These are phyloP conservation scores for Ursus arctos DNA, from an alignment of 2,113 vertebrate species.

Conservation along the genomic window DNA sequence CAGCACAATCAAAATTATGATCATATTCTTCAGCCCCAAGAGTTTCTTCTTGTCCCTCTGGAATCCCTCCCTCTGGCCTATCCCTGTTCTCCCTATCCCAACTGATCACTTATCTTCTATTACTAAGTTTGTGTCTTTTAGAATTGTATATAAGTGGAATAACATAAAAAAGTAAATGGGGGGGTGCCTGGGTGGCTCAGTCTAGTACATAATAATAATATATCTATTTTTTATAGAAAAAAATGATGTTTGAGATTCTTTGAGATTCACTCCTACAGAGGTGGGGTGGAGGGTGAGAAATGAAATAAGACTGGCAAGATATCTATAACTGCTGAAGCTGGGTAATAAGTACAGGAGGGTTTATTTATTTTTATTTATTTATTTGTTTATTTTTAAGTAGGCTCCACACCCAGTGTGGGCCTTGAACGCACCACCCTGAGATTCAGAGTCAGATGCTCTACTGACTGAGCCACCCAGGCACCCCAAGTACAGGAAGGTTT, in stretches of 20 bases:
- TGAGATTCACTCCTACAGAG: background rate
- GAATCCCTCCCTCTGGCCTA: background rate
- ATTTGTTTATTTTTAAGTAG: background rate
- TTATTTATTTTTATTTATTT: background rate
- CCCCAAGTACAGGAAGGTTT: background rate
- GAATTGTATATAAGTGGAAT: background rate
- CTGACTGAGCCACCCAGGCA: background rate
- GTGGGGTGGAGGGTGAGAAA: background rate
- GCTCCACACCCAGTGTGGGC: background rate
- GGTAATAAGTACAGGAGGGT: background rate
- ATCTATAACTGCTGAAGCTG: background rate
- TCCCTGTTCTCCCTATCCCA: background rate
- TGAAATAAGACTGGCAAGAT: background rate
- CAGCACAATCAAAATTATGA: background rate
- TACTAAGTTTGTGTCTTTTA: constrained; percentile 30
- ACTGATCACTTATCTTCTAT: background rate
- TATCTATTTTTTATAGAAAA: background rate
- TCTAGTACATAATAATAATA: too few species aligned
- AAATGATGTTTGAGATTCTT: background rate
- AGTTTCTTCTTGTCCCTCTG: background rate
- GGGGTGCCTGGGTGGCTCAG: too few species aligned
- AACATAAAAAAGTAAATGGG: background rate
- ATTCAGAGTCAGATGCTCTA: background rate
- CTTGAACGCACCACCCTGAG: background rate
- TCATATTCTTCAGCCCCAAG: background rate